Evolutionary conservation across 2,797 vertebrate genomes (phyloP).

Genomic region (Phataginus tricuspis): DNA sequence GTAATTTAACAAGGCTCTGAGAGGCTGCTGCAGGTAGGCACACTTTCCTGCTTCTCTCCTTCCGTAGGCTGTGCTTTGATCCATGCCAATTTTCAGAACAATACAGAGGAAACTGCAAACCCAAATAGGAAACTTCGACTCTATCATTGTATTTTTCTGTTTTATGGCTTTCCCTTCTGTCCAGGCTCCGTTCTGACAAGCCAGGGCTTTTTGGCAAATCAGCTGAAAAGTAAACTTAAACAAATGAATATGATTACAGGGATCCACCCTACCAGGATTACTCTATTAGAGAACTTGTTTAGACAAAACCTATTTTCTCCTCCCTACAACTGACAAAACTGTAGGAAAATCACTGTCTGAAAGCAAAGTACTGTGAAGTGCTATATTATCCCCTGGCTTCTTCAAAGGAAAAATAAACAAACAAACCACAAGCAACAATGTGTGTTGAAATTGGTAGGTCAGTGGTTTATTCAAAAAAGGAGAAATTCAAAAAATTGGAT

Average conservation of each 20-base stretch:
- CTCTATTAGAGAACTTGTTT: constrained; percentile 71
- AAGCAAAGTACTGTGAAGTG: constrained; percentile 49
- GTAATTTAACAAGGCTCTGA: background rate
- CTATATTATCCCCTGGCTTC: constrained; percentile 1
- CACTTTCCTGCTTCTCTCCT: background rate
- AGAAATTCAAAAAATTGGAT: background rate
- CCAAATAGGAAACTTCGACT: constrained; percentile 46
- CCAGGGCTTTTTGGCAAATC: constrained; percentile 53
- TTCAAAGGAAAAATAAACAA: constrained; percentile 54
- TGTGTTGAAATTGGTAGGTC: constrained; percentile 39
- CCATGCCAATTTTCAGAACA: constrained; percentile 55
- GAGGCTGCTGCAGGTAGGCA: background rate
- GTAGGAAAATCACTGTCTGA: constrained; percentile 61
- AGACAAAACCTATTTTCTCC: constrained; percentile 68
- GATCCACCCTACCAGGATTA: constrained; percentile 49
- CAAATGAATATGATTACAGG: constrained; percentile 63
- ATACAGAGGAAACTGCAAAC: constrained; percentile 42
- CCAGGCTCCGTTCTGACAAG: constrained; percentile 58
- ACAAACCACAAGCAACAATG: background rate
- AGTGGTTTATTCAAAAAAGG: constrained; percentile 53
- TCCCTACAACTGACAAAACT: constrained; percentile 51
- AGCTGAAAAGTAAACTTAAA: constrained; percentile 58
- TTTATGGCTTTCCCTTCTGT: constrained; percentile 55
- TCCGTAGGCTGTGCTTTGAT: constrained; percentile 37
- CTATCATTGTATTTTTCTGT: constrained; percentile 62